Conservation (phyloP, 2,113 vertebrate genomes). For the Anguilla japonica region DNA sequence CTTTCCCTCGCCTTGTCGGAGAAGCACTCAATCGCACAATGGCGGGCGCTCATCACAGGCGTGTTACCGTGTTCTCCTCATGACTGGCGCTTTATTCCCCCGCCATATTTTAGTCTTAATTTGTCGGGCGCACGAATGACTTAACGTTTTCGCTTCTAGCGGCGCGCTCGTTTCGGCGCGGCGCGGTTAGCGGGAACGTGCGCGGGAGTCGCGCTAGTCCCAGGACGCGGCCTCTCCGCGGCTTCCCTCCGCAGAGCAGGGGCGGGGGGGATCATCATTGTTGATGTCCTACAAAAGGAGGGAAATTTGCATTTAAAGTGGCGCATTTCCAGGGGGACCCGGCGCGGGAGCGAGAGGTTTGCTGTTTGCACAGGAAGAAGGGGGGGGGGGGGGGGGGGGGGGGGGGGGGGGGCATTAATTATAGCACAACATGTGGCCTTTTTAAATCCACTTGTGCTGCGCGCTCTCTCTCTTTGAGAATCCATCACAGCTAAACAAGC, state of each 20-base stretch:
- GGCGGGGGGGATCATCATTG: conserved; percentile 60
- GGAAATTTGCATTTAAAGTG: conserved; percentile 72
- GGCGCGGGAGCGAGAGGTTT: conserved; percentile 46
- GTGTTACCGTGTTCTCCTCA: neutral
- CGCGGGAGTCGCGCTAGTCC: conserved; percentile 48
- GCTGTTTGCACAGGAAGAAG: conserved; percentile 39
- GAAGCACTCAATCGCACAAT: neutral
- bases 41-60: neutral
- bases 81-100: neutral
- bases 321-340: conserved; percentile 51
- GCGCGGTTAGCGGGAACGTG: conserved; percentile 42
- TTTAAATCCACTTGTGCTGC: conserved; percentile 25
- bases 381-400: neutral
- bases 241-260: conserved; percentile 46
- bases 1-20: neutral
- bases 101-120: neutral
- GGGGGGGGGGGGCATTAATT: conserved; percentile 42
- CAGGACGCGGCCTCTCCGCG: conserved; percentile 54
- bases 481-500: neutral
- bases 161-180: neutral
- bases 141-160: neutral
- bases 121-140: neutral
- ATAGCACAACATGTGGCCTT: conserved; percentile 37
- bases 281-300: conserved; percentile 56
- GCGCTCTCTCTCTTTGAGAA: conserved; percentile 32